A percentile compares a stretch with the other conserved stretches of the same genome.
Conservation (phyloP, 2,888 invertebrate genomes). For the Phasia obesa region DNA sequence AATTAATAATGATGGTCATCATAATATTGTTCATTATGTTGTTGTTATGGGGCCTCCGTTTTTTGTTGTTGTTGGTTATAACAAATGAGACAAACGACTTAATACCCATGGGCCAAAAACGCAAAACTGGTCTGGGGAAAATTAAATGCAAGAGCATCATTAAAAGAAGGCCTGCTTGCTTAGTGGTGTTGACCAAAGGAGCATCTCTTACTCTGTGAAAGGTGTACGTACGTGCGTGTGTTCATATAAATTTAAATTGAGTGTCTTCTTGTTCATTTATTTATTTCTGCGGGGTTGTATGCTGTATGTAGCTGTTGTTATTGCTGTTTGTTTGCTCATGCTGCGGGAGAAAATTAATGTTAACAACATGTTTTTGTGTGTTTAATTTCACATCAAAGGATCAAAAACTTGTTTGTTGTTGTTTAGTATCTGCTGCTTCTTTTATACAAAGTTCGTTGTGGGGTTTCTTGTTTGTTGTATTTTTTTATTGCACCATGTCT, state of each 20-base stretch:
- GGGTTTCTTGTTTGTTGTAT: conserved; percentile 11
- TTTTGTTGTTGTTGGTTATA: conserved; percentile 31
- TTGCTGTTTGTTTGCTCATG: conserved; percentile 61
- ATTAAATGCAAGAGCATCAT: conserved; percentile 46
- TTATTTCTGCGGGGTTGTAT: conserved; percentile 5
- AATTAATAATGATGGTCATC: conserved; percentile 66
- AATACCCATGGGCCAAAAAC: conserved; percentile 57
- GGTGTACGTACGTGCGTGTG: conserved; percentile 47
- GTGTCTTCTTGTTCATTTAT: conserved; percentile 46
- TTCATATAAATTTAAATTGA: conserved; percentile 53
- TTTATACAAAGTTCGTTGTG: conserved; percentile 47
- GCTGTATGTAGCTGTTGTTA: conserved; percentile 19
- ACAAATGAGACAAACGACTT: conserved; percentile 67
- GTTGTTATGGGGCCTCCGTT: conserved; percentile 32
- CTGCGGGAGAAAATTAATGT: conserved; percentile 80
- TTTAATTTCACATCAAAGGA: conserved; percentile 74
- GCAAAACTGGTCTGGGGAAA: conserved; percentile 25
- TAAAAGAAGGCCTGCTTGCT: background rate
- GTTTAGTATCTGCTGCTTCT: background rate
- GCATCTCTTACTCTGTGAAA: background rate
- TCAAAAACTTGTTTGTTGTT: conserved; percentile 63
- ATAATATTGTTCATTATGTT: conserved; percentile 58
- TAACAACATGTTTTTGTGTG: conserved; percentile 79
- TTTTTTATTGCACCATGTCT: conserved; percentile 14
- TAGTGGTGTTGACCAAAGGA: conserved; percentile 8